Base-by-base conservation (phyloP, 2,888 invertebrate genomes). In the Eupithecia centaureata region DNA sequence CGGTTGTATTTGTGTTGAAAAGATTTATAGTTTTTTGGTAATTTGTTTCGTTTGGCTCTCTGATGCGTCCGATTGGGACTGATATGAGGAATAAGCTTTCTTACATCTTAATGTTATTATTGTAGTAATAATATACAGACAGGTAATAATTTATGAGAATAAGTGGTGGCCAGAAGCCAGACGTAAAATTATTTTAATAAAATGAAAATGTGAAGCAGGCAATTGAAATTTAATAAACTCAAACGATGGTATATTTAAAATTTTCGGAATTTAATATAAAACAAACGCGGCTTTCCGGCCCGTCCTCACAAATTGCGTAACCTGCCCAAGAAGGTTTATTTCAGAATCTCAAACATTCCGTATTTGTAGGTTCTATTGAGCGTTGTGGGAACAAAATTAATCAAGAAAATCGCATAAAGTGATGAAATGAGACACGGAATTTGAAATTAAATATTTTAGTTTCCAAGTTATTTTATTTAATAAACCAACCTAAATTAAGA, bases 361-460 rank as follows among this genome's bases (percentile, higher is more conserved):
- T 35, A 68, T 66, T 71, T 61, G 67, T 28, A 58, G 67, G 28
- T 63, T 74, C 64, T 73, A 75, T 74, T 70, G 66, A 72, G 33
- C 61, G 58, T 65, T 65, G 56, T 67, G 13, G 27, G 47, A 60
- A 47, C 13, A 18, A 42, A 28, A n/a, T n/a, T 35, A 47, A 60
- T 59, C 7, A 25, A 27, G 52, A 52, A 25, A 2, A 28, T 61
- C 61, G 28, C 18, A 2, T 22, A 18, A 22, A 22, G 12, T 42
- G 2, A 42, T 10, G 18, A 42, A 42, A 42, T 18, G 18, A 47
- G 22, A 47, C 18, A 42, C 42, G 8, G 47, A 22, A 47, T 42
- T 42, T 42, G 18, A 42, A 5, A 47, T 22, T 2, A 47, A 47
- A 47, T 22, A 22, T 18, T 42, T 7, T 18, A 42, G 22, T 18